Evolutionary conservation across 1,140 invertebrate species (phyloP).

Genomic region (Cyclargus thomasi): DNA sequence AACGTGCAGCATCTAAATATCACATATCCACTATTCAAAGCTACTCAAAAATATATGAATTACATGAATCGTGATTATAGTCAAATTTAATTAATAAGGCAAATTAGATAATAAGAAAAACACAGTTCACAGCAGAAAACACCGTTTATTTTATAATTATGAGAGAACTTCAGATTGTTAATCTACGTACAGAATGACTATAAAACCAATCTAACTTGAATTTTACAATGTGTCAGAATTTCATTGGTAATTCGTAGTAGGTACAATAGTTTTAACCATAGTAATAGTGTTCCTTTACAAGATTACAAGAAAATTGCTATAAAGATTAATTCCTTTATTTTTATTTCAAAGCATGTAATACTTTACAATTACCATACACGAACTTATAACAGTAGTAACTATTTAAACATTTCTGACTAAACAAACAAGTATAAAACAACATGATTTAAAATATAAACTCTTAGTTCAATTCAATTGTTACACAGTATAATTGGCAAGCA

Average conservation of each 20-base stretch:
- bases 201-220: slow-evolving; percentile 73
- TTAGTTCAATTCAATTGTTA: slow-evolving; percentile 5
- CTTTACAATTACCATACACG: slow-evolving; percentile 33
- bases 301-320: slow-evolving; percentile 62
- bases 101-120: slow-evolving; percentile 24
- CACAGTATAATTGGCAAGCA: slow-evolving; percentile 39
- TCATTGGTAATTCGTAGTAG: slow-evolving; percentile 52
- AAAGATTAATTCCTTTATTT: slow-evolving; percentile 30
- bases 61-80: too few species aligned
- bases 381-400: slow-evolving; percentile 56
- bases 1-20: too few species aligned
- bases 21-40: too few species aligned
- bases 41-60: too few species aligned
- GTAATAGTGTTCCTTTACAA: slow-evolving; percentile 61
- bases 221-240: slow-evolving; percentile 62
- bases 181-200: slow-evolving; percentile 75
- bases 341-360: slow-evolving; percentile 21
- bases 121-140: slow-evolving; percentile 73
- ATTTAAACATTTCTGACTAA: slow-evolving; percentile 66
- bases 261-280: slow-evolving; percentile 43
- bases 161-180: slow-evolving; percentile 76
- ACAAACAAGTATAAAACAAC: slow-evolving; percentile 65
- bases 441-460: slow-evolving; percentile 38
- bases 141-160: slow-evolving; percentile 78
- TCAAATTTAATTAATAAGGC: background rate